A percentile compares a stretch with the other conserved stretches of the same genome.
phyloP scores from a whole-genome alignment of 2,113 vertebrate genomes.

The Amblyornis subalaris region DNA sequence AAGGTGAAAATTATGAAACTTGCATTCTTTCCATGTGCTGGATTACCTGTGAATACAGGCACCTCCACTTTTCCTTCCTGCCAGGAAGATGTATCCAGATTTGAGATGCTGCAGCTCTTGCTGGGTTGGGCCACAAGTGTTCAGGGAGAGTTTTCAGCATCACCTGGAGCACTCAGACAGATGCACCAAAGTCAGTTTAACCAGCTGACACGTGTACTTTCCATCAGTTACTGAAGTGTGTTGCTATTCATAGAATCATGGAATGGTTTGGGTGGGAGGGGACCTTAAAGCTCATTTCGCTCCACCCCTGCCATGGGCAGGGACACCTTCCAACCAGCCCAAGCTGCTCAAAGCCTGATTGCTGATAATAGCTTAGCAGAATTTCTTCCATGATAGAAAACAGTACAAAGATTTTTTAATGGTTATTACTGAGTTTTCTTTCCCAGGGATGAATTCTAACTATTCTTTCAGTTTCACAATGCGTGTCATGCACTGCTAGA shows the following conservation, averaged over 20 bases:
- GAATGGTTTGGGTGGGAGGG: neutral
- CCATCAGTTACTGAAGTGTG: neutral
- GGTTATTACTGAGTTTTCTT: neutral
- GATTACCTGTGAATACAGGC: neutral
- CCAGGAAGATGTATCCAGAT: rapidly evolving
- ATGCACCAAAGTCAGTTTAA: rapidly evolving
- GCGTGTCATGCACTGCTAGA: neutral
- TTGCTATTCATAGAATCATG: neutral
- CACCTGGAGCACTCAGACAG: neutral
- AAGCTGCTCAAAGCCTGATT: neutral
- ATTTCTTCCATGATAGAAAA: neutral
- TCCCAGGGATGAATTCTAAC: neutral
- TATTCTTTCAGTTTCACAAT: neutral
- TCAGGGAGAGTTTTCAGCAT: neutral
- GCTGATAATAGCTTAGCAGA: neutral
- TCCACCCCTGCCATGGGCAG: neutral
- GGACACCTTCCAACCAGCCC: neutral
- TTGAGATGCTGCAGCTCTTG: neutral
- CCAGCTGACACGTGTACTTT: neutral
- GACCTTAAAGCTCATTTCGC: neutral
- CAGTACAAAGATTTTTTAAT: neutral
- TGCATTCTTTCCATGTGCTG: neutral
- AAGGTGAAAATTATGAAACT: neutral
- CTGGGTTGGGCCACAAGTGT: neutral
- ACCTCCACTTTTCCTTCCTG: neutral